These are phyloP conservation scores for Tetranychus piercei DNA, from an alignment of 2,888 invertebrate species.

Conservation along the genomic window DNA sequence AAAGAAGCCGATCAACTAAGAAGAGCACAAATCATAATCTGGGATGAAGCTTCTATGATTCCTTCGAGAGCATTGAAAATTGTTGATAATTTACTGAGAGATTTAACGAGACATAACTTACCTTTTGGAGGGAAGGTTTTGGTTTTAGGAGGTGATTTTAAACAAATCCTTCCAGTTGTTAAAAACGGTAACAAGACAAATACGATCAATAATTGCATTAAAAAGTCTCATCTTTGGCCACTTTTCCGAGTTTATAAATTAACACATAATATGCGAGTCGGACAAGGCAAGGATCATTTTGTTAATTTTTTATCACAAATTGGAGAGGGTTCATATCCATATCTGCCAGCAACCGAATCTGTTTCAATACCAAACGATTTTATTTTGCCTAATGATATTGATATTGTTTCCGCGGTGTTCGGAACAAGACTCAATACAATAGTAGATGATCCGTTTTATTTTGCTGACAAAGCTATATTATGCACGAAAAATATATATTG, in stretches of 20 bases:
- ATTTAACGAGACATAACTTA: constrained; percentile 15
- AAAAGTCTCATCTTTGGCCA: constrained; percentile 14
- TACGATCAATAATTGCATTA: constrained; percentile 16
- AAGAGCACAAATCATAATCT: constrained; percentile 10
- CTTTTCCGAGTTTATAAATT: constrained; percentile 15
- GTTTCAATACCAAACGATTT: not conserved
- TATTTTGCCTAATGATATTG: not conserved
- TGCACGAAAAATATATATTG: constrained; percentile 13
- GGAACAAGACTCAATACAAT: not conserved
- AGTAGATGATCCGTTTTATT: not conserved
- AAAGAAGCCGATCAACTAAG: constrained; percentile 4
- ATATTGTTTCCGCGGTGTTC: not conserved
- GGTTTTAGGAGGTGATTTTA: constrained; percentile 22
- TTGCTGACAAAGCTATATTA: constrained; percentile 11
- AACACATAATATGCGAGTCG: constrained; percentile 18
- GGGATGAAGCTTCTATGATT: constrained; percentile 20
- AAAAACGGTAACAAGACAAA: constrained; percentile 13
- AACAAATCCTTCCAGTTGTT: constrained; percentile 21
- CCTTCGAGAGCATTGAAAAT: constrained; percentile 10
- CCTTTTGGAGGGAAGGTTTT: constrained; percentile 22
- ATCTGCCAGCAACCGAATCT: not conserved
- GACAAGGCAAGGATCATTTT: not conserved
- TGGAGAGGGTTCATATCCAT: not conserved
- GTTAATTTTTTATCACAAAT: constrained; percentile 9
- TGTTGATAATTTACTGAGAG: constrained; percentile 19